Evolutionary conservation across 2,113 vertebrate species (phyloP).

Genomic region (Naja naja): DNA sequence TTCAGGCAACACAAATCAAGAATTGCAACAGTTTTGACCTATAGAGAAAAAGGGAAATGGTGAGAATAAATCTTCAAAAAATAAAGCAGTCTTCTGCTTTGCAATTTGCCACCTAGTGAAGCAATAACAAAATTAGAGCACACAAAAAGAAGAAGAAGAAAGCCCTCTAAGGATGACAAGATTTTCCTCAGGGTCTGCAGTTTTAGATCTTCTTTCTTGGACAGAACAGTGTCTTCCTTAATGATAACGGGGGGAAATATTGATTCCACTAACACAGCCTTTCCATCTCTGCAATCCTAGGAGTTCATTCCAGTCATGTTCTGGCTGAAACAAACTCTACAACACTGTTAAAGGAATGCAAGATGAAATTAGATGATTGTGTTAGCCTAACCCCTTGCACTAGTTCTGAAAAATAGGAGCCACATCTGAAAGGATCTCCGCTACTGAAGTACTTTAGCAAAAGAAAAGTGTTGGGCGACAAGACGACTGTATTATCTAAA

Average conservation of each 20-base stretch:
- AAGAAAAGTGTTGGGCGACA: not conserved
- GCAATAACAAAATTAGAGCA: conserved; percentile 44
- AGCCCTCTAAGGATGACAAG: conserved; percentile 39
- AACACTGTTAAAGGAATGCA: not conserved
- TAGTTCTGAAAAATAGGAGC: not conserved
- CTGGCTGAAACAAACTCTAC: not conserved
- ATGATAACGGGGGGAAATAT: conserved; percentile 26
- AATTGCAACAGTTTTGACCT: conserved; percentile 49
- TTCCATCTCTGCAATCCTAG: not conserved
- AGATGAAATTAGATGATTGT: not conserved
- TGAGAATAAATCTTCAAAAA: conserved; percentile 41
- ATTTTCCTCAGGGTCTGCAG: conserved; percentile 33
- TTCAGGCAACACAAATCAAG: conserved; percentile 19
- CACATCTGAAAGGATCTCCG: not conserved
- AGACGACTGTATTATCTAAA: not conserved
- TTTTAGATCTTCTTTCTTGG: conserved; percentile 47
- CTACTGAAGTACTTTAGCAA: not conserved
- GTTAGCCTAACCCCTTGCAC: not conserved
- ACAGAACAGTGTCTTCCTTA: conserved; percentile 27
- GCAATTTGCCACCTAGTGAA: conserved; percentile 50
- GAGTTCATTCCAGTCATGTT: conserved; percentile 3
- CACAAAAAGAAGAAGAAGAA: not conserved
- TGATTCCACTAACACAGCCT: not conserved
- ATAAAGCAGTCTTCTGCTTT: conserved; percentile 23
- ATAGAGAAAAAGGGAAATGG: conserved; percentile 40